Percentiles rank a stretch among this genome's conserved stretches.
Evolutionary conservation across 30 jellyfish, hydroid and myxozoan species (phyloP).

Genomic region (Mastigias papua): DNA sequence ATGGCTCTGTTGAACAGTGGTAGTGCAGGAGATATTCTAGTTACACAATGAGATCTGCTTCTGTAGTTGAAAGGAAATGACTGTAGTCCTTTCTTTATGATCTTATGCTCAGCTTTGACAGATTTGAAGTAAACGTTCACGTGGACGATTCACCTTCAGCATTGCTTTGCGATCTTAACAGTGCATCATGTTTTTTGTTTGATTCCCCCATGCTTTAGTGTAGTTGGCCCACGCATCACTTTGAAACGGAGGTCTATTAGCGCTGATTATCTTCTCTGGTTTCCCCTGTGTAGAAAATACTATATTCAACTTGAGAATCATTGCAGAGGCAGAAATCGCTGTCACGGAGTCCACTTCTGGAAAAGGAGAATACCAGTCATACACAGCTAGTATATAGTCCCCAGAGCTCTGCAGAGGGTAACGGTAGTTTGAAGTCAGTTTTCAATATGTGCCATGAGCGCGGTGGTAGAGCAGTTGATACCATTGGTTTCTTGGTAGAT

Average conservation of each 20-base stretch:
- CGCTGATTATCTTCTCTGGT: conserved; percentile 11
- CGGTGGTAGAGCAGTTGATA: conserved; percentile 15
- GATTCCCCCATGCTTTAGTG: conserved; percentile 8
- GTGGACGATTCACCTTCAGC: conserved; percentile 46
- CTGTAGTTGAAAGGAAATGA: too few relatives aligned
- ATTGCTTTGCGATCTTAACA: conserved; percentile 29
- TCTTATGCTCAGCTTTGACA: too few relatives aligned
- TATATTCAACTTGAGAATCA: conserved; percentile 1
- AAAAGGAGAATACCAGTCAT: not conserved
- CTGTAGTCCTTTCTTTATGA: too few relatives aligned
- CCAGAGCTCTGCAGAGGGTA: conserved; percentile 47
- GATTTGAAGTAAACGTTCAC: too few relatives aligned
- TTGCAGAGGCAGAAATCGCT: not conserved
- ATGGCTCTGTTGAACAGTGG: too few relatives aligned
- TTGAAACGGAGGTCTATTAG: conserved; percentile 3
- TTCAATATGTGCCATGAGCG: conserved; percentile 33
- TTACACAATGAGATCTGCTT: too few relatives aligned
- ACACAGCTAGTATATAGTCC: conserved; percentile 29
- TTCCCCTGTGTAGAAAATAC: conserved; percentile 6
- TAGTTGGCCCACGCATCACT: conserved; percentile 1
- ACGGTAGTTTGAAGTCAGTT: conserved; percentile 25
- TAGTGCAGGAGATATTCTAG: too few relatives aligned
- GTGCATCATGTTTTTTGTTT: conserved; percentile 1
- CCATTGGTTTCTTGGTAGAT: conserved; percentile 31
- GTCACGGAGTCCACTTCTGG: conserved; percentile 32